Evolutionary conservation across 2,888 invertebrate genomes (phyloP), one percentile per base, ranked within the genome.

Genomic region (Nomada lathburiana): DNA sequence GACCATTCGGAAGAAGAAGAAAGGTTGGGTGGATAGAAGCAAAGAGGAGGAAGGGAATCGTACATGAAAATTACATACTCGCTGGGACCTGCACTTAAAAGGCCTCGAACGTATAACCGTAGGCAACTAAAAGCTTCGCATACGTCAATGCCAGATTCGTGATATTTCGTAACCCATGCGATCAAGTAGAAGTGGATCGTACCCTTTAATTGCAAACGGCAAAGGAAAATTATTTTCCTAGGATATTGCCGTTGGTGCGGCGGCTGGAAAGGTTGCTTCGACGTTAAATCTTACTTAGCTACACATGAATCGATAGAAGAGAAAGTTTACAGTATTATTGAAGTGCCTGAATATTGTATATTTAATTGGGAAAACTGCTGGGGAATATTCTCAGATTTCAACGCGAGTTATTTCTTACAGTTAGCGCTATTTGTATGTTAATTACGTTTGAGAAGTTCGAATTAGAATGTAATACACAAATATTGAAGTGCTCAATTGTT

Each of bases 51-150:
- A 78, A 76, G 83, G 83, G 83, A 89, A 80, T 84, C 83, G 85
- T 88, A 88, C 85, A 88, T 88, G 89, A 88, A 89, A 88, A 88
- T 88, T 88, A 88, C 89, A 88, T 89, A 85, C 85, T 78, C 82
- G 65, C 72, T 83, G 85, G 80, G 89, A 80, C 85, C 87, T 85
- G 85, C 80, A 87, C 87, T 88, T 88, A 88, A 88, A 86, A 85
- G 88, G 83, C 82, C 76, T 80, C 85, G 85, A 75, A 86, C 75
- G 88, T 82, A 88, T 83, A 85, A 89, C 85, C 85, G 85, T 87
- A 68, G 84, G 77, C 87, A 83, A 83, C 83, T 88, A 88, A 88
- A 88, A 87, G 85, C 87, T 76, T 80, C 82, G 82, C 79, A 83
- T 86, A 88, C 85, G 83, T 88, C 88, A 86, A 88, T 87, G 88